phyloP scores from a whole-genome alignment of 2,797 vertebrate species.

The Hylomyscus alleni region DNA sequence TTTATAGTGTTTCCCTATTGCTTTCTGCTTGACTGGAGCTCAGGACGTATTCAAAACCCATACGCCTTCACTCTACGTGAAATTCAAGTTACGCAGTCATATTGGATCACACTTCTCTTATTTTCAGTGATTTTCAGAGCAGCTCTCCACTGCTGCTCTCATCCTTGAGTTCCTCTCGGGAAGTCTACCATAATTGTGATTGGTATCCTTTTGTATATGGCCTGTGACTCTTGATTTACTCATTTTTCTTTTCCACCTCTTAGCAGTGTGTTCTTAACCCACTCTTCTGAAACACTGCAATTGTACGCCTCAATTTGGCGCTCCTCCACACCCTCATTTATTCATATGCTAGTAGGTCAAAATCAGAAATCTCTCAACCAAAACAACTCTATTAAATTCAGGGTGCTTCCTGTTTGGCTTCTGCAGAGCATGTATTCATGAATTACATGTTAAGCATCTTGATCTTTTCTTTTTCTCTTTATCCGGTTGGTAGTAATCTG shows the following conservation, averaged over 20 bases:
- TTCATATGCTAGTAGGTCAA: background rate
- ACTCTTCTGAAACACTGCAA: background rate
- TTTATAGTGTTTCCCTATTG: background rate
- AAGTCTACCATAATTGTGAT: background rate
- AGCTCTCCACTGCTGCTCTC: background rate
- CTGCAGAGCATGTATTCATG: background rate
- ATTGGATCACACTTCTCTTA: background rate
- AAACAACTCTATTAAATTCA: background rate
- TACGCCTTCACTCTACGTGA: background rate
- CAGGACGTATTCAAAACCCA: background rate
- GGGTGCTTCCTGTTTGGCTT: background rate
- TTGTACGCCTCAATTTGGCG: background rate
- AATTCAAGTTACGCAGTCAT: background rate
- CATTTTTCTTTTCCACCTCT: background rate
- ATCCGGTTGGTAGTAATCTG: background rate
- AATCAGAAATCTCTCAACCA: background rate
- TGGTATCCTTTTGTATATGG: background rate
- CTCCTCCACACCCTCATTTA: background rate
- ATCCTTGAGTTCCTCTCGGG: background rate
- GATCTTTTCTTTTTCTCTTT: background rate
- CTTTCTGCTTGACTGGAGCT: background rate
- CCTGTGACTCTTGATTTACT: background rate
- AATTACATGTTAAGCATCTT: background rate
- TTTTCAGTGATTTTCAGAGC: background rate
- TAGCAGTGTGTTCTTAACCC: background rate